Conservation (phyloP, 2,113 vertebrate species). For the Trogon surrucura region DNA sequence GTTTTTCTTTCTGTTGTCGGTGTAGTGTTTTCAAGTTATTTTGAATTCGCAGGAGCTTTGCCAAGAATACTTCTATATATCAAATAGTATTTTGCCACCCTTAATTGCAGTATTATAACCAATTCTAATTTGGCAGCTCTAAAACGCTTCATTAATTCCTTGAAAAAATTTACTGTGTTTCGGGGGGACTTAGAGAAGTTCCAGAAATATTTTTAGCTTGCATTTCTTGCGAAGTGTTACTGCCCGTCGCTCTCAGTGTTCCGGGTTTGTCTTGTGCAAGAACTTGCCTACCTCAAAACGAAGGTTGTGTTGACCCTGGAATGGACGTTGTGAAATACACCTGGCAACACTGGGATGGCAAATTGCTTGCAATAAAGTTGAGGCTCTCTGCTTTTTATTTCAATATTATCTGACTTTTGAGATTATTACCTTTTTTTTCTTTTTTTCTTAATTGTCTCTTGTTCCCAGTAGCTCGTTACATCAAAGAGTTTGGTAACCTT, state of each 20-base stretch:
- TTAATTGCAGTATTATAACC: background rate
- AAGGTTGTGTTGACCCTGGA: background rate
- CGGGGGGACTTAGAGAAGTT: background rate
- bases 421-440: background rate
- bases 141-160: background rate
- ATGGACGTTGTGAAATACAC: background rate
- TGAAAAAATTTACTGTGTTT: background rate
- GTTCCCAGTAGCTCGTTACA: background rate
- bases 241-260: background rate
- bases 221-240: background rate
- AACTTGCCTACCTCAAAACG: background rate
- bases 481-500: background rate
- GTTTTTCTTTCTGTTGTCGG: background rate
- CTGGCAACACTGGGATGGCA: background rate
- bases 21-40: background rate
- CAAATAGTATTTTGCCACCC: background rate
- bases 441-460: background rate
- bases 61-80: background rate
- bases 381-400: background rate
- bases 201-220: background rate
- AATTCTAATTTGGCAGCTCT: background rate
- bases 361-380: background rate
- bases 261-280: background rate
- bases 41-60: background rate
- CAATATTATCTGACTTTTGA: background rate